Evolutionary conservation across 1,140 invertebrate species (phyloP), one percentile per base, ranked within the genome.

Genomic region (Hycleus phaleratus): DNA sequence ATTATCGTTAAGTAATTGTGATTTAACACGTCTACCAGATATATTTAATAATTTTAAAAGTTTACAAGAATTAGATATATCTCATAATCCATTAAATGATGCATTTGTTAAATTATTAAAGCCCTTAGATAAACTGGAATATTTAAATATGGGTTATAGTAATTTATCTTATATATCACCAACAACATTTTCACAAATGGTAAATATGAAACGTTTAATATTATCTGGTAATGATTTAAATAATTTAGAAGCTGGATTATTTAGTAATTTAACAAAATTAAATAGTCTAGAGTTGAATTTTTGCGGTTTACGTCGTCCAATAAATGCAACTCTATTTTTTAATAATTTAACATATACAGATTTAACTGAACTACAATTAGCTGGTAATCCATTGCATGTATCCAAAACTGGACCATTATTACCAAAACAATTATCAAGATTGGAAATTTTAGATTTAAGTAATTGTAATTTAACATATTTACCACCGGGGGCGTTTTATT

Each of bases 121-220:
- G 1, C 85, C 85, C 0, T 68, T 87, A 2, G 79, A 81, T 40
- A 81, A 81, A 18, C 71, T 87, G 8, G 81, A 85, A 71, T 84
- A 83, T 66, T 71, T 87, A 7, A 85, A 87, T 65, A 87, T 87
- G 84, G 84, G 85, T 5, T 85, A 85, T 63, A 85, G 85, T 71
- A 82, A 83, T 67, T 72, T 87, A 7, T 82, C 82, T 2, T 76
- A 83, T 57, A 79, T 87, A 32, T 80, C 81, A 6, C 82, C 80
- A 24, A 77, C 82, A 4, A 84, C 83, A 2, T 87, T 87, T 68
- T 79, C 82, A 0, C 81, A 84, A 67, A 86, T 86, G 84, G 84
- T 82, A 0, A 80, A 80, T 1, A 77, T 87, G 65, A 84, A 81
- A 63, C 78, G 77, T 40, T 72, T 87, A 18, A 78, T 87, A 43